Evolutionary conservation across 2,888 invertebrate genomes (phyloP), one percentile per base, ranked within the genome.

Genomic region (Subacronicta megacephala): DNA sequence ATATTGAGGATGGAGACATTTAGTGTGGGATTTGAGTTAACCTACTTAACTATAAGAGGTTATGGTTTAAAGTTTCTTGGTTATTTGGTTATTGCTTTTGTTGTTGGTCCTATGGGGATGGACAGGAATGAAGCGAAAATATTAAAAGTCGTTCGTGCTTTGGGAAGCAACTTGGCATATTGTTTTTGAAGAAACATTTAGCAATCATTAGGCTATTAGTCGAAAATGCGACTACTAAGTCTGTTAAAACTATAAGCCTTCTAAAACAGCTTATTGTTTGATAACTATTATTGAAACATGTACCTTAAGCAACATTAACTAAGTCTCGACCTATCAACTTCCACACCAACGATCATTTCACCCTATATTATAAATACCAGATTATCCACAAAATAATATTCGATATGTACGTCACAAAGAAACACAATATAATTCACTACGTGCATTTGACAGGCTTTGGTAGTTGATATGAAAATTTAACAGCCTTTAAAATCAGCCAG

Each of bases 391-490:
- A 18, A 38, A 5, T 13, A 18, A 38, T 33, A 65, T 20, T 20
- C 16, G 10, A 38, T 7, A 43, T n/a, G n/a, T 29, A 36, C 5
- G 31, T n/a, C 43, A 49, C 43, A 52, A 42, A 38, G 16, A 37
- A 53, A 50, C 31, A 51, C 26, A 46, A 16, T 29, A 29, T 37
- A 15, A 51, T 29, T 20, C 38, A 18, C 16, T 31, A n/a, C 54
- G 62, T 75, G 75, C 72, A 76, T 72, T 62, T 59, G 66, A 61
- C 61, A 59, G 45, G 76, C 76, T 77, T 73, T 73, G 59, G 74
- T 75, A 79, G 81, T 85, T 84, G 78, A 84, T 87, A 87, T 85
- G 81, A 83, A 84, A 81, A 88, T 85, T 83, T 83, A 84, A 87
- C 86, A 81, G 82, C 83, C 86, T 89, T 85, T 83, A 77, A 75